Base-by-base conservation (phyloP, 23 tunicate species). In the Styela clava region DNA sequence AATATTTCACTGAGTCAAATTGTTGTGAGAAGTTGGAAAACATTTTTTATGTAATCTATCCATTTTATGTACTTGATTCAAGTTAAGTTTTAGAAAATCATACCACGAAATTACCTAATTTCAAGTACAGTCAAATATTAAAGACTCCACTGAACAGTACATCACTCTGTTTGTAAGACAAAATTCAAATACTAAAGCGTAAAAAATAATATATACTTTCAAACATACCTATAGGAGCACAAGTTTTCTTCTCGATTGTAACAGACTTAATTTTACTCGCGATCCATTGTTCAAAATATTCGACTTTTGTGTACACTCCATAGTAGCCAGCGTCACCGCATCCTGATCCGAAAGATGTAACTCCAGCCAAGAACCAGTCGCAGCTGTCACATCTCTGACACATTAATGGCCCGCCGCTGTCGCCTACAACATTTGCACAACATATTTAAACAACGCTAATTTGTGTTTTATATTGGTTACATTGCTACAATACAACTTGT, bases 371-470 rank as follows among this genome's bases (percentile, higher is more conserved):
- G 34, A 73, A 82, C 89, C 89, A 86, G 44, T 90, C 86, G 34
- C 89, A 85, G 22, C 69, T 71, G 26, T 82, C 63, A 64, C 87
- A 83, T 68, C 93, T 73, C 33, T 88, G 93, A 74, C 93, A 88
- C 28, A 90, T 86, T 44, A 86, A 37, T 9, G 96, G 96, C 2
- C 96, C 96, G 32, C 96, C 96, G 30, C 92, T 87, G 79, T 90
- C 96, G 30, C 96, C 96, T 85, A 68, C 21, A 33, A 44, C 2
- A n/a, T n/a, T n/a, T n/a, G n/a, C n/a, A n/a, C n/a, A n/a, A n/a
- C n/a, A n/a, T n/a, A n/a, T n/a, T n/a, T n/a, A n/a, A 21, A 61
- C 20, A 61, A 61, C 19, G 20, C 64, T 61, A 61, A 61, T 19
- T 61, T 21, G 64, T 19, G 64, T 21, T 61, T 61, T 19, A 61